Evolutionary conservation across 2,113 vertebrate genomes (phyloP).

Genomic region (Ictalurus punctatus): DNA sequence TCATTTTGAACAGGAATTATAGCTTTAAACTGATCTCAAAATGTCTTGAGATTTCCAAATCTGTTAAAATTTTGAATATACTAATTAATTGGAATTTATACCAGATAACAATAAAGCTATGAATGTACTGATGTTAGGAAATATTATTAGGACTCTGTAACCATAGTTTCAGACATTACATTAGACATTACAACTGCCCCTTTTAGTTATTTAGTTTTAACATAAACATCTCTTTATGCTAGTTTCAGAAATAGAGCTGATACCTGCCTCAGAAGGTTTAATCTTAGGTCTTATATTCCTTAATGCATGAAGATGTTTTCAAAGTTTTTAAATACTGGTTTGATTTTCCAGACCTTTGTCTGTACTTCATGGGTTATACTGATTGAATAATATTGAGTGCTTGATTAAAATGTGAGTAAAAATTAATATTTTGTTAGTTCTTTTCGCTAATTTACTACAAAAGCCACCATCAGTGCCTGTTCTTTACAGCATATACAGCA

Average conservation of each 20-base stretch:
- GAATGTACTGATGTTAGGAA: constrained; percentile 25
- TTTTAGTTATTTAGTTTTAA: background rate
- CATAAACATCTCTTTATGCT: background rate
- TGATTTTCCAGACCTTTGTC: background rate
- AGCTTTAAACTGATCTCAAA: background rate
- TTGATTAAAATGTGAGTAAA: background rate
- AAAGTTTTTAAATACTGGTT: background rate
- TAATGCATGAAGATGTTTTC: background rate
- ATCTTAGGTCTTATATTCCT: background rate
- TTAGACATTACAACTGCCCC: too few relatives aligned
- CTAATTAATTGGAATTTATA: constrained; percentile 40
- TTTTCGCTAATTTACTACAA: background rate
- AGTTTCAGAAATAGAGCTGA: background rate
- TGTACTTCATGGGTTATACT: background rate
- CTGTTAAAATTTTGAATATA: constrained; percentile 43
- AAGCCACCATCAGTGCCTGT: constrained; percentile 10
- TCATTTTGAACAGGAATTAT: background rate
- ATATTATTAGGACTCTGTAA: background rate
- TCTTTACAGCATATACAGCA: constrained; percentile 15
- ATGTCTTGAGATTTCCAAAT: constrained; percentile 15
- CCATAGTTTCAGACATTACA: background rate
- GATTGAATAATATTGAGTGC: background rate
- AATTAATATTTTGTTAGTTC: background rate
- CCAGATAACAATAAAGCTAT: constrained; percentile 40
- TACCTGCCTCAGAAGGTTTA: background rate